Conservation (phyloP, 1,140 invertebrate species). For the Megathymus violae region DNA sequence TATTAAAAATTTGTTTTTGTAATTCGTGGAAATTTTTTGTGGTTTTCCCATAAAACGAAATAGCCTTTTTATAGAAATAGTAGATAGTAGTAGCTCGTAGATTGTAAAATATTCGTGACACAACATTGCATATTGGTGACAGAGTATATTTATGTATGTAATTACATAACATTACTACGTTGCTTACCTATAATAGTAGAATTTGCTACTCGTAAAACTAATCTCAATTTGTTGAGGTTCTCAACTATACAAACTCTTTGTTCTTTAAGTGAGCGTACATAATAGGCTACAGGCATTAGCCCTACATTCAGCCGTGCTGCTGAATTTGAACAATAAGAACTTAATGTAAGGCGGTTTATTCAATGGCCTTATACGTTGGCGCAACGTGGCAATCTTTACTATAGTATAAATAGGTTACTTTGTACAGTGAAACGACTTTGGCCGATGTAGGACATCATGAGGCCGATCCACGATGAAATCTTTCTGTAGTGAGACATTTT, state of each 20-base stretch:
- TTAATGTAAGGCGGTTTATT: slow-evolving; percentile 37
- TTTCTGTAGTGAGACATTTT: background rate
- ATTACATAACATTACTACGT: no score
- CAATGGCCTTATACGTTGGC: slow-evolving; percentile 37
- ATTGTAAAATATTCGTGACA: no score
- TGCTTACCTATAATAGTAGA: background rate
- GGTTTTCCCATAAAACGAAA: no score
- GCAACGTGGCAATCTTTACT: slow-evolving; percentile 35
- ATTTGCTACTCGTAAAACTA: background rate
- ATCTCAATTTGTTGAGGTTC: slow-evolving; percentile 6
- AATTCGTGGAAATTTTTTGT: no score
- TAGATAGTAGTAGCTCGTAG: no score
- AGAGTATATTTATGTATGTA: no score
- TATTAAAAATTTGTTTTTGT: no score
- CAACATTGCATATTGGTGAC: no score
- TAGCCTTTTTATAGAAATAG: no score
- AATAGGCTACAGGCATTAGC: slow-evolving; percentile 5
- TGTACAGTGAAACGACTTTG: slow-evolving; percentile 14
- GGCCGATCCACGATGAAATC: slow-evolving; percentile 16
- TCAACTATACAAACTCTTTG: slow-evolving; percentile 15
- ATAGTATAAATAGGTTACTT: slow-evolving; percentile 38
- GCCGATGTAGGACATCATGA: slow-evolving; percentile 23
- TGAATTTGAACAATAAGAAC: slow-evolving; percentile 19
- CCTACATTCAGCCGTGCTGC: slow-evolving; percentile 11
- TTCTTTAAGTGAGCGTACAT: slow-evolving; percentile 9